Evolutionary conservation across 2,797 vertebrate genomes (phyloP), one percentile per base, ranked within the genome.

Genomic region (Catamblyrhynchus diadema): DNA sequence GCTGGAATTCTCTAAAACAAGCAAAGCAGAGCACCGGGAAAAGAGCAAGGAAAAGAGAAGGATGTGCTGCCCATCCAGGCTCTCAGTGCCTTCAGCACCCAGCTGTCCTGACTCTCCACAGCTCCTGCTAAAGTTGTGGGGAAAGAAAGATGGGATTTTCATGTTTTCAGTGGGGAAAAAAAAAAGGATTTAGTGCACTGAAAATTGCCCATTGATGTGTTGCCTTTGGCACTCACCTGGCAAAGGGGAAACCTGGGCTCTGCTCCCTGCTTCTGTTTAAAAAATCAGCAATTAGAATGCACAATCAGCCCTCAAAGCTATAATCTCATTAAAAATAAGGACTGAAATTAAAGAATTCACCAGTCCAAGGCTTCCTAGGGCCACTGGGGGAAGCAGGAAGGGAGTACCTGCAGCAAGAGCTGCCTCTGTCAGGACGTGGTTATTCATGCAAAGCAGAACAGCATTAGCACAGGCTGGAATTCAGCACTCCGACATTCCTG

Each of bases 41-140:
- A 73, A 57, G 33, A 25, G 4, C 4, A 3, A 61, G 70, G 28
- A 30, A 51, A 39, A 23, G 32, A 77, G 42, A 19, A 25, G 70
- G 75, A n/a, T 0, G 0, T 17, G 45, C 30, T 6, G 1, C 64
- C 64, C 17, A 3, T 9, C 7, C 7, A 30, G 70, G 62, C 32
- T 62, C 59, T 42, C 71, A 30, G 33, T n/a, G 74, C 51, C 61
- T 32, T 7, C 2, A 44, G 32, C 42, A 73, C 53, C 18, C 65
- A 42, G 56, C 18, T 62, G 33, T 10, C 74, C 59, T n/a, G 16
- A 39, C 32, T 24, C 18, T 9, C 47, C 59, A 71, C 32, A 23
- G 25, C 5, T 51, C 72, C 62, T 67, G n/a, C 47, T 65, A 0
- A 50, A 61, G 12, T 0, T 53, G 25, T 42, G 60, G 51, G 62